Evolutionary conservation across 2,888 invertebrate genomes (phyloP), one percentile per base, ranked within the genome.

Genomic region (Brenthis ino): DNA sequence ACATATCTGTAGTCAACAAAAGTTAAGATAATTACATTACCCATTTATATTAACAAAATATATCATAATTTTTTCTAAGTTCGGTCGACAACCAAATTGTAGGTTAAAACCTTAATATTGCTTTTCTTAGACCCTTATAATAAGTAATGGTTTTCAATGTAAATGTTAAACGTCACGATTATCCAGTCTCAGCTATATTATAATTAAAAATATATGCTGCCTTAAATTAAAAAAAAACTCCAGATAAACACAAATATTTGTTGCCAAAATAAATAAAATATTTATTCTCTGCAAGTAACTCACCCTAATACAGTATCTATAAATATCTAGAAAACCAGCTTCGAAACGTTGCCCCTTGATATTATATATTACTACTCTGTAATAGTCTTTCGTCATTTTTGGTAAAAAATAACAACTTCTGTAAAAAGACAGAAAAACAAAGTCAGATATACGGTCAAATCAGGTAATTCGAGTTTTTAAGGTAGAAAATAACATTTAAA

Each of bases 301-400:
- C 74, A 28, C 66, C 63, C 37, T 63, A 0, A 80, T 0, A 0
- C 71, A 0, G 0, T 77, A 67, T 74, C 81, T 78, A 57, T 75
- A 74, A 50, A 76, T 77, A 20, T 84, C 80, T 1, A 77, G 72
- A 37, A 64, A 65, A 33, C 28, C 75, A 5, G 0, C 24, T 1
- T 61, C 61, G 33, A 33, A 74, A 63, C 50, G 57, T 65, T 58
- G 68, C 47, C 51, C 66, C 16, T 16, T n/a, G 47, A 68, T 74
- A 57, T 63, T 74, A 0, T 64, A 14, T 5, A 77, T 6, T 11
- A 67, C 70, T 0, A 81, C 66, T 67, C 81, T 76, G 55, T 75
- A 70, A 50, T 81, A 69, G 6, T 83, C 79, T 3, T 78, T 75
- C 0, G 85, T 84, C 53, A 84, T 60, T 64, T 80, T 82, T 0